Evolutionary conservation across 35 echinoderm and acorn worm genomes (phyloP).

Genomic region (Holothuria glaberrima): DNA sequence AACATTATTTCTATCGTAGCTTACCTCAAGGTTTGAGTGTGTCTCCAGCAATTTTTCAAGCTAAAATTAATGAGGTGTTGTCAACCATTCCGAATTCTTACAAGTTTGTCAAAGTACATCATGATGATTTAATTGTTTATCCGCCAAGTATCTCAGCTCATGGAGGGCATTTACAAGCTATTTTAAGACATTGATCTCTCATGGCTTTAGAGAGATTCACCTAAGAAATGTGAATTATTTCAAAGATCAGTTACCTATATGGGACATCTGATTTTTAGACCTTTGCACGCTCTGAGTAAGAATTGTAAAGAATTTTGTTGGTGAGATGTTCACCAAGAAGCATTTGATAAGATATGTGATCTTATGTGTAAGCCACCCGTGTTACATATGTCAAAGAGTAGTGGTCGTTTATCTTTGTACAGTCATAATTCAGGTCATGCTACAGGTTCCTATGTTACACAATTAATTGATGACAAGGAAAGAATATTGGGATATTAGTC

Average conservation of each 20-base stretch:
- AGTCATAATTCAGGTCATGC: background rate
- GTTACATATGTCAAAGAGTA: slow-evolving; percentile 38
- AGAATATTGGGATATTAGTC: slow-evolving; percentile 67
- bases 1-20: slow-evolving; percentile 57
- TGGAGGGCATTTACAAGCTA: slow-evolving; percentile 8
- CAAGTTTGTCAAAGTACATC: slow-evolving; percentile 45
- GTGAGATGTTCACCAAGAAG: slow-evolving; percentile 48
- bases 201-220: slow-evolving; percentile 9
- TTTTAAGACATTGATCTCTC: slow-evolving; percentile 5
- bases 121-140: slow-evolving; percentile 69
- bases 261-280: slow-evolving; percentile 7
- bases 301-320: slow-evolving; percentile 48
- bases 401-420: slow-evolving; percentile 46
- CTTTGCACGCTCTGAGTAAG: slow-evolving; percentile 19
- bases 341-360: slow-evolving; percentile 59
- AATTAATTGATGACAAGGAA: slow-evolving; percentile 52
- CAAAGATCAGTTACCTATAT: slow-evolving; percentile 9
- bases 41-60: slow-evolving; percentile 65
- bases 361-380: slow-evolving; percentile 50
- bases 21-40: slow-evolving; percentile 67
- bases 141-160: background rate
- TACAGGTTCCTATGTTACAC: slow-evolving; percentile 21
- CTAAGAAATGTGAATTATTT: slow-evolving; percentile 15
- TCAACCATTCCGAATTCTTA: slow-evolving; percentile 37
- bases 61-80: slow-evolving; percentile 67